Percentiles rank a stretch among this genome's conserved stretches.
These are phyloP conservation scores for Halcyon malimbica DNA, from an alignment of 2,113 vertebrate genomes.

Conservation along the genomic window DNA sequence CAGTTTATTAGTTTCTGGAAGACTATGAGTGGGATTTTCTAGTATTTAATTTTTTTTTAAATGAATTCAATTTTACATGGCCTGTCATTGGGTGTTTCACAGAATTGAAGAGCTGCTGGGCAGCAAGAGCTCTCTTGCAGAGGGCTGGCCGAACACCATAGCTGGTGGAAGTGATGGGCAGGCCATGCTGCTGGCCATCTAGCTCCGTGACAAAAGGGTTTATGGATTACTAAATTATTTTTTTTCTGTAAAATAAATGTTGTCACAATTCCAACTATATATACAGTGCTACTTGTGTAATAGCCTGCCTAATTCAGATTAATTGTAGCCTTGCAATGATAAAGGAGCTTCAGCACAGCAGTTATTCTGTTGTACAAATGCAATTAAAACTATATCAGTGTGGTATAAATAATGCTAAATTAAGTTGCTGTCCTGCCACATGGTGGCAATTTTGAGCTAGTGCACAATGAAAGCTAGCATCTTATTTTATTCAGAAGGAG, in stretches of 20 bases:
- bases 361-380: slow-evolving; percentile 37
- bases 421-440: slow-evolving; percentile 65
- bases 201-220: not conserved
- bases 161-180: not conserved
- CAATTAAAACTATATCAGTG: slow-evolving; percentile 53
- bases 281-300: slow-evolving; percentile 16
- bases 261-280: not conserved
- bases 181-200: not conserved
- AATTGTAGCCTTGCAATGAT: slow-evolving; percentile 44
- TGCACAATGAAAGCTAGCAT: slow-evolving; percentile 6
- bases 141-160: fast-evolving
- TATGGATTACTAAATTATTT: not conserved
- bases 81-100: not conserved
- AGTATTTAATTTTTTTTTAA: not conserved
- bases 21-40: not conserved
- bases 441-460: slow-evolving; percentile 79
- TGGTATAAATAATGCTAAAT: slow-evolving; percentile 23
- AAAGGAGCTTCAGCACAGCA: slow-evolving; percentile 55
- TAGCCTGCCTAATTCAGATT: slow-evolving; percentile 67
- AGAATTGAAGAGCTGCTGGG: slow-evolving; percentile 18
- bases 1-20: slow-evolving; percentile 33
- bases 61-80: slow-evolving; percentile 46
- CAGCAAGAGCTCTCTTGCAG: not conserved
- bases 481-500: slow-evolving; percentile 31
- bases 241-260: not conserved